Conservation (phyloP, 2,888 invertebrate genomes). For the Scaptomyza parva region DNA sequence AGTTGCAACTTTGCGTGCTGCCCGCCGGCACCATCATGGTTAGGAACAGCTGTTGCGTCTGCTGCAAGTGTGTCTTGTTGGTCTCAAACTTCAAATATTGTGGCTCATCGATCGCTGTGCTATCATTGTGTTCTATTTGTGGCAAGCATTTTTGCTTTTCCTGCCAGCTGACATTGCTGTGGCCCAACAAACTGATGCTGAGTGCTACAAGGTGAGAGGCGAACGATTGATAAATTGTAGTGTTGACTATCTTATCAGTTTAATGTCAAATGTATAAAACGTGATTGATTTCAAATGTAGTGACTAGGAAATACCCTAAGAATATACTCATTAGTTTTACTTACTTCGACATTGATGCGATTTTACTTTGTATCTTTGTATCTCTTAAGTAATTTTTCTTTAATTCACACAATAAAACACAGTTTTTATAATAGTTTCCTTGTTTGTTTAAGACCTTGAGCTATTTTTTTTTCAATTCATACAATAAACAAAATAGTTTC, state of each 20-base stretch:
- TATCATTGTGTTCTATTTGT: slow-evolving; percentile 69
- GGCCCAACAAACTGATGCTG: slow-evolving; percentile 56
- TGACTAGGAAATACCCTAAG: not conserved
- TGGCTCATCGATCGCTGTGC: slow-evolving; percentile 36
- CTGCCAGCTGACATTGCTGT: slow-evolving; percentile 55
- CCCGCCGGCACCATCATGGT: slow-evolving; percentile 26
- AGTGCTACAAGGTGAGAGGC: slow-evolving; percentile 43
- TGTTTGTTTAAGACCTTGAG: not conserved
- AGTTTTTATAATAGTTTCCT: not conserved
- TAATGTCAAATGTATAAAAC: not conserved
- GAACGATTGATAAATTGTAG: not conserved
- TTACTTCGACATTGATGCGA: no score
- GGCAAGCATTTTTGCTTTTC: slow-evolving; percentile 38
- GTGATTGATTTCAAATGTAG: no score
- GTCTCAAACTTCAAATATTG: slow-evolving; percentile 35
- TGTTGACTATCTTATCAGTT: slow-evolving; percentile 53
- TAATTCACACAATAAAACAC: no score
- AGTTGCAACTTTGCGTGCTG: slow-evolving; percentile 30
- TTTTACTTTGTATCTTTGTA: no score
- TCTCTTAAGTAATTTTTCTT: no score
- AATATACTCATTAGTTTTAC: no score
- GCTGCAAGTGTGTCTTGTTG: slow-evolving; percentile 40
- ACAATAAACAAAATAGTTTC: not conserved
- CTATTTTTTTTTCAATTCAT: not conserved
- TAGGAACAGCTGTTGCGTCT: slow-evolving; percentile 32